Evolutionary conservation across 2,888 invertebrate genomes (phyloP), one percentile per base, ranked within the genome.

Genomic region (Holacanthella duospinosa): DNA sequence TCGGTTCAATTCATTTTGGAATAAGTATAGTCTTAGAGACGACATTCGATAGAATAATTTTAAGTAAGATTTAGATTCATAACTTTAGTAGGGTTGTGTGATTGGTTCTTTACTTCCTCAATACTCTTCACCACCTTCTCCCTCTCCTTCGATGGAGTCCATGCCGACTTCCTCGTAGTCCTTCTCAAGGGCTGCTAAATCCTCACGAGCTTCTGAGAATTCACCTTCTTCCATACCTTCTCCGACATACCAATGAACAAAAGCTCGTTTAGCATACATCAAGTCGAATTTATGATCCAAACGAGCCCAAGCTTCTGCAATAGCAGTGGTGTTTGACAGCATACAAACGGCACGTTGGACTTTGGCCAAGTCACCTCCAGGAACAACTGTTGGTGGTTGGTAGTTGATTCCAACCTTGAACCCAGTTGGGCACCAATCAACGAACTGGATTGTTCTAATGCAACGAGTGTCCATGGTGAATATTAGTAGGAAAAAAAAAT

Each of bases 281-380:
- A 94, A 83, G 79, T 95, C 94, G 80, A 94, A 93, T 81, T 93
- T 94, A 80, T 92, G 93, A 80, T 95, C 93, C 68, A 95, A 83
- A 76, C 95, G 87, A 36, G 93, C 93, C 95, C 95, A 95, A 48
- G 95, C 95, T 79, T 95, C 94, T 28, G 93, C 93, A 78, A 95
- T 95, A 74, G 95, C 93, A 9, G 94, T 95, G 71, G 94, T 89
- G 76, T 93, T 93, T 63, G 88, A 86, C 64, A 93, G 81, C 87
- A 92, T 90, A 67, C 88, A 87, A 1, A 89, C 87, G 53, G 91
- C 88, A 69, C 88, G 82, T 67, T 93, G 84, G 27, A 87, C 81
- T 65, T 84, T 85, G 56, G 88, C 87, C 71, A 89, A 76, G 44
- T 66, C 66, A 25, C 66, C 66, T n/a, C 66, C 66, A 27, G 66